These are phyloP conservation scores for Thelaira solivaga DNA, from an alignment of 2,888 invertebrate genomes.

Conservation along the genomic window DNA sequence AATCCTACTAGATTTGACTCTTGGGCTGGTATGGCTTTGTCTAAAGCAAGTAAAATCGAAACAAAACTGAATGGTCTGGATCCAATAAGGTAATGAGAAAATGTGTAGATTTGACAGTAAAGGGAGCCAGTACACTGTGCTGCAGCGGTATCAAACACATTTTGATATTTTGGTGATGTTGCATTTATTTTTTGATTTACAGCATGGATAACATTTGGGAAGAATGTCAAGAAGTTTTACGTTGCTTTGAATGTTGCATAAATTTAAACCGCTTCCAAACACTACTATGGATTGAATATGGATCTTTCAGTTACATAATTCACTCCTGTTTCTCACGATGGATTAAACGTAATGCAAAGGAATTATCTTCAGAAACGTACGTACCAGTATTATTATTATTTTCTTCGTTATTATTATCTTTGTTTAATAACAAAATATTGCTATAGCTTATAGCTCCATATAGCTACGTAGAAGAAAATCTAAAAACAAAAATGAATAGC, in stretches of 20 bases:
- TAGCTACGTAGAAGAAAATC: too few species aligned
- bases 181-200: slow-evolving; percentile 23
- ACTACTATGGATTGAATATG: slow-evolving; percentile 93
- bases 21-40: slow-evolving; percentile 94
- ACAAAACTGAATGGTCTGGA: slow-evolving; percentile 86
- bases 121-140: too few species aligned
- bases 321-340: slow-evolving; percentile 93
- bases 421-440: too few species aligned
- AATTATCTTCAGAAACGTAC: background rate
- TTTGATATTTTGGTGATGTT: too few species aligned
- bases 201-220: slow-evolving; percentile 68
- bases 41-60: slow-evolving; percentile 87
- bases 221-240: slow-evolving; percentile 85
- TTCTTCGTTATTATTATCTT: too few species aligned
- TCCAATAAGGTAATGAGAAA: slow-evolving; percentile 27
- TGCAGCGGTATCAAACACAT: too few species aligned
- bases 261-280: slow-evolving; percentile 85
- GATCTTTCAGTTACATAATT: slow-evolving; percentile 91
- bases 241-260: slow-evolving; percentile 89
- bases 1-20: slow-evolving; percentile 90
- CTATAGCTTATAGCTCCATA: too few species aligned
- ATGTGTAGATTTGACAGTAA: too few species aligned
- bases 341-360: slow-evolving; percentile 73
- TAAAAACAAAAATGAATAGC: too few species aligned
- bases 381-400: background rate